phyloP scores from a whole-genome alignment of 2,888 invertebrate genomes.

The Tanypteryx hageni region DNA sequence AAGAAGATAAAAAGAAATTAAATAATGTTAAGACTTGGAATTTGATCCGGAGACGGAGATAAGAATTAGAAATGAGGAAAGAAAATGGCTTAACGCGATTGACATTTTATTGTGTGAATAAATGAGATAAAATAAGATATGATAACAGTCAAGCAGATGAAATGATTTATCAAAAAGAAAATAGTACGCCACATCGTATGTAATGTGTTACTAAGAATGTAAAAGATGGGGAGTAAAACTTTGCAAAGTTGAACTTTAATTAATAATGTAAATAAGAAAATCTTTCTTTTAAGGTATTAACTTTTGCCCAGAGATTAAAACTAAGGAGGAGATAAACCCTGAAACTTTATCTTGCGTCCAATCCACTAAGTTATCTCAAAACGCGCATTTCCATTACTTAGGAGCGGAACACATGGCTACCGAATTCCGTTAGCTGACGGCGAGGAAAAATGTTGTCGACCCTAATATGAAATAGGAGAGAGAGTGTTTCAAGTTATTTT shows the following conservation, averaged over 20 bases:
- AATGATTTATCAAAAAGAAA: too few relatives aligned
- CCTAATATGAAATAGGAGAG: constrained; percentile 21
- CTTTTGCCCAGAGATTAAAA: background rate
- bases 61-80: too few relatives aligned
- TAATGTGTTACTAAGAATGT: too few relatives aligned
- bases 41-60: too few relatives aligned
- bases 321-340: background rate
- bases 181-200: too few relatives aligned
- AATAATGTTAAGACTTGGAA: too few relatives aligned
- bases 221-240: too few relatives aligned
- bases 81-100: too few relatives aligned
- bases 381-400: constrained; percentile 51
- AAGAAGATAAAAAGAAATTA: too few relatives aligned
- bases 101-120: too few relatives aligned
- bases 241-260: background rate
- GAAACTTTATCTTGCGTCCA: background rate
- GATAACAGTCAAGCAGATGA: too few relatives aligned
- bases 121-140: too few relatives aligned
- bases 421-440: background rate
- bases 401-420: constrained; percentile 59
- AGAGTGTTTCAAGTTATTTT: background rate
- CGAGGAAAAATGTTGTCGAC: constrained; percentile 15
- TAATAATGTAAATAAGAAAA: background rate
- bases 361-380: constrained; percentile 28
- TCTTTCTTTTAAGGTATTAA: background rate